These are phyloP conservation scores for Dicroscelio sp. DNA, from an alignment of 2,888 invertebrate species.

Conservation along the genomic window DNA sequence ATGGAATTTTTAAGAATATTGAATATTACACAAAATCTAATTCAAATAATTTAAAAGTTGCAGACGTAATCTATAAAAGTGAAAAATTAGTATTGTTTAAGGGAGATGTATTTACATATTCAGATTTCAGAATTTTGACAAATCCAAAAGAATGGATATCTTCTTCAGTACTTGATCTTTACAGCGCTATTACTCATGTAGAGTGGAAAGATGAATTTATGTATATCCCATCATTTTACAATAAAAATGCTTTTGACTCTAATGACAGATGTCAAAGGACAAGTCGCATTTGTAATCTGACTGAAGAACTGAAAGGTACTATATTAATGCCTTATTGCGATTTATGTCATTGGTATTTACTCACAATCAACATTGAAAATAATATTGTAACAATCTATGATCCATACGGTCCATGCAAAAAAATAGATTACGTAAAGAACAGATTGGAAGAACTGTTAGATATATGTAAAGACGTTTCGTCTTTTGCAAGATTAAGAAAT, in stretches of 20 bases:
- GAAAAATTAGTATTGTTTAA: too few species aligned
- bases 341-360: conserved; percentile 23
- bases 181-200: neutral
- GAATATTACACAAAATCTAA: too few species aligned
- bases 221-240: conserved; percentile 13
- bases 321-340: conserved; percentile 31
- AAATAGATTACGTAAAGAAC: neutral
- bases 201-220: conserved; percentile 23
- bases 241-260: neutral
- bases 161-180: conserved; percentile 33
- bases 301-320: neutral
- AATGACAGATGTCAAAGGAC: neutral
- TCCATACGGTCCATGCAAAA: neutral
- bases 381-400: conserved; percentile 18
- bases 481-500: conserved; percentile 1
- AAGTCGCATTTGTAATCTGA: too few species aligned
- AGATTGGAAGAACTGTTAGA: neutral
- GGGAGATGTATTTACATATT: too few species aligned
- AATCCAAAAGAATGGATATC: conserved; percentile 35
- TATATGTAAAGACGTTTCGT: neutral
- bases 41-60: too few species aligned
- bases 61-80: too few species aligned
- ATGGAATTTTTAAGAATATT: too few species aligned
- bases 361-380: neutral
- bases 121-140: too few species aligned